Evolutionary conservation across 2,797 vertebrate species (phyloP).

Genomic region (Parauchenoglanis ngamensis): DNA sequence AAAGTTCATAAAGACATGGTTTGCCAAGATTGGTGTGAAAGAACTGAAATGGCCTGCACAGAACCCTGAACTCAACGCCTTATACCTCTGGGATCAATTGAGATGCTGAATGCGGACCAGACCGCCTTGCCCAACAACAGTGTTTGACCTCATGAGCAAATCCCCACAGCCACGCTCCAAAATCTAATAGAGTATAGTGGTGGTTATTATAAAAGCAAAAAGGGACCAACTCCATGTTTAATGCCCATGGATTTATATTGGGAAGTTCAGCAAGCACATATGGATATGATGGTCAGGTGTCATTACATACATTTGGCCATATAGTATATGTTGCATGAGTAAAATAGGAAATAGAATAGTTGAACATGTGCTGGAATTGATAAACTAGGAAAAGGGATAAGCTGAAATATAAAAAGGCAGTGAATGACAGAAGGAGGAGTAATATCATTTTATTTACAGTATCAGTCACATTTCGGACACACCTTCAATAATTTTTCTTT

Average conservation of each 20-base stretch:
- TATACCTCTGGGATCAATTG: background rate
- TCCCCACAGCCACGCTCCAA: background rate
- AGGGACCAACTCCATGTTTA: background rate
- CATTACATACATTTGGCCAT: background rate
- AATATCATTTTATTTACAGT: background rate
- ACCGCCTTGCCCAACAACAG: background rate
- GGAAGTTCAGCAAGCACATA: background rate
- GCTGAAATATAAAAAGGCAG: background rate
- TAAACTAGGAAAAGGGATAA: background rate
- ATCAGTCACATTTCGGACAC: too few relatives aligned
- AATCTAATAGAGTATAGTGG: background rate
- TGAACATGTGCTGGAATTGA: background rate
- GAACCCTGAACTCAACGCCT: too few relatives aligned
- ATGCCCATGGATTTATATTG: background rate
- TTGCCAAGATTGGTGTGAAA: too few relatives aligned
- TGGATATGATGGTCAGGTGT: background rate
- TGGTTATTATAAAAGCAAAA: too few relatives aligned
- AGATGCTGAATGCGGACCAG: background rate
- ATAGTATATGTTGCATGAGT: background rate
- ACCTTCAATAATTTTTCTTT: too few relatives aligned
- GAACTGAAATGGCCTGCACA: too few relatives aligned
- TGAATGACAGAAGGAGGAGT: background rate
- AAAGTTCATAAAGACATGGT: too few relatives aligned
- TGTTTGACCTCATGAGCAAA: background rate
- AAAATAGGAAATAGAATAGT: background rate